Evolutionary conservation across 2,797 vertebrate species (phyloP).

Genomic region (Rhyacichthys aspro): DNA sequence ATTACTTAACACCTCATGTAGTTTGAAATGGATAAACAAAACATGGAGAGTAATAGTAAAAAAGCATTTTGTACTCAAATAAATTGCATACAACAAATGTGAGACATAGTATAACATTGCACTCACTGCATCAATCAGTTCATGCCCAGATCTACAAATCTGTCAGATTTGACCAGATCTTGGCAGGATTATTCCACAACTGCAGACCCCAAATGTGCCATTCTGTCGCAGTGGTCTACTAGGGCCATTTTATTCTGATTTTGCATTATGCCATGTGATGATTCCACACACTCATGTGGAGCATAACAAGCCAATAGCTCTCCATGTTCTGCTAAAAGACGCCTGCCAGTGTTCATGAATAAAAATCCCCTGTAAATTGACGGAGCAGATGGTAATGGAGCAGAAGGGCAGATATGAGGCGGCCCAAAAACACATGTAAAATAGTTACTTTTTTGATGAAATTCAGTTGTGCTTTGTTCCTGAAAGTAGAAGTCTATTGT

Average conservation of each 20-base stretch:
- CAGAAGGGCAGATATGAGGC: neutral
- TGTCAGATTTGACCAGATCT: slow-evolving; percentile 31
- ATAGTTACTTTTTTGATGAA: neutral
- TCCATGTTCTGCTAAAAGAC: slow-evolving; percentile 22
- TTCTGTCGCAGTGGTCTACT: slow-evolving; percentile 43
- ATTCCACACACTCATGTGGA: slow-evolving; percentile 27
- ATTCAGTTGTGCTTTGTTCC: neutral
- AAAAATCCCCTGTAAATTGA: slow-evolving; percentile 18
- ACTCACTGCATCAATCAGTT: no score
- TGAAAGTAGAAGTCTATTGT: neutral
- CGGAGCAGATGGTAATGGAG: slow-evolving; percentile 32
- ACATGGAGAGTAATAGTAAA: neutral
- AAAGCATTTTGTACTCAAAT: no score
- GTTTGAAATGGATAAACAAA: neutral
- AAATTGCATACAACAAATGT: no score
- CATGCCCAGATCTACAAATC: slow-evolving; percentile 1
- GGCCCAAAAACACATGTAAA: neutral
- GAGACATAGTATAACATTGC: no score
- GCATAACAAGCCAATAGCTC: slow-evolving; percentile 14
- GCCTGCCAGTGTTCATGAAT: slow-evolving; percentile 11
- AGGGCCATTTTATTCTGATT: slow-evolving; percentile 35
- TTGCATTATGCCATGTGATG: slow-evolving; percentile 25
- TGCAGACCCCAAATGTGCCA: slow-evolving; percentile 14
- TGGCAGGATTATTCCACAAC: slow-evolving; percentile 32
- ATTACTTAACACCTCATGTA: neutral